Evolutionary conservation across 2,113 vertebrate genomes (phyloP), one percentile per base, ranked within the genome.

Genomic region (Rhinolophus ferrumequinum): DNA sequence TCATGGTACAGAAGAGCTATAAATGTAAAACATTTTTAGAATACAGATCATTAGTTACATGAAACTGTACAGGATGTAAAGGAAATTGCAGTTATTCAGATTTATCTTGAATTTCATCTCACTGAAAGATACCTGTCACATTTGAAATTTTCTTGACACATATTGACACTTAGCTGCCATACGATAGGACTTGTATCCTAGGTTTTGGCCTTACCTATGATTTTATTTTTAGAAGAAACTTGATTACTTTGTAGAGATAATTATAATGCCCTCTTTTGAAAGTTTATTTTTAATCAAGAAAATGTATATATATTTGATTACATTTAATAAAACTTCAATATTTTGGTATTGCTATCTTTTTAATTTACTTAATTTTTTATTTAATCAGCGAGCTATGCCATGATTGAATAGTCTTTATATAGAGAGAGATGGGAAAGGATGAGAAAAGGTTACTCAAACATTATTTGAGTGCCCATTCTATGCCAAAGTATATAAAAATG

Each of bases 81-180:
- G 47, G 66, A 95, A 72, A 81, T 72, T 56, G 33, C 14, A 89
- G 35, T 19, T 21, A 38, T 60, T 97, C 18, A 54, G 9, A 92
- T n/a, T 94, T 75, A 52, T 66, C 69, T 38, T 83, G 24, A 92
- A 88, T 95, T 95, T 54, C n/a, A 92, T 84, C 35, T 77, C 54
- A 60, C 26, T 92, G 44, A 84, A 90, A 75, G 88, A 90, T n/a
- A 35, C 24, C 38, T 58, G 8, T 84, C 87, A 72, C 14, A 82
- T 41, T 84, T 73, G 52, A 77, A 93, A 58, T 3, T 41, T 89
- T 93, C 35, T 76, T 13, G 28, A 33, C 21, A 54, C 19, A 22
- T 30, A 50, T 52, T 52, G 35, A 56, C 28, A 70, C 4, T 76
- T 70, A 54, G 14, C 30, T 62, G 47, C 56, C 2, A 47, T 52